A percentile compares a stretch with the other conserved stretches of the same genome.
These are phyloP conservation scores for Bradynema listronoti DNA, from an alignment of 1,140 invertebrate species.

Conservation along the genomic window DNA sequence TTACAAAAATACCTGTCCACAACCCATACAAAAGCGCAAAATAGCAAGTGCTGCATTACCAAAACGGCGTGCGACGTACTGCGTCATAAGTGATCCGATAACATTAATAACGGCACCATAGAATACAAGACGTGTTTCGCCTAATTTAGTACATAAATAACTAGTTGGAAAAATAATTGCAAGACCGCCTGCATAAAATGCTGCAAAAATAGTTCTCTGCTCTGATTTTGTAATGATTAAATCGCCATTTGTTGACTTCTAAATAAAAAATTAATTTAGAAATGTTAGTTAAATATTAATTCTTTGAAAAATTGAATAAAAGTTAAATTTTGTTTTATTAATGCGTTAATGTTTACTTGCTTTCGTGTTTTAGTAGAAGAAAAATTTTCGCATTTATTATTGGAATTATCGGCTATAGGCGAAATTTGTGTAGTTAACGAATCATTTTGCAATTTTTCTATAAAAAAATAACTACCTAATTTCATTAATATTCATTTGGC, in stretches of 20 bases:
- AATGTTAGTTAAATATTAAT: neutral
- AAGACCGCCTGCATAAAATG: conserved; percentile 55
- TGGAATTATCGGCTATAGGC: neutral
- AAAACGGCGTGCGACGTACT: conserved; percentile 37
- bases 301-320: no score
- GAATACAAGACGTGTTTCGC: conserved; percentile 40
- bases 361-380: no score
- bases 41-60: conserved; percentile 21
- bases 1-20: conserved; percentile 49
- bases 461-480: neutral
- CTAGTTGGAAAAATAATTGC: conserved; percentile 38
- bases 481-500: no score
- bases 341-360: no score
- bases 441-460: neutral
- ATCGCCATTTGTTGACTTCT: conserved; percentile 27
- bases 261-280: conserved; percentile 8
- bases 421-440: neutral
- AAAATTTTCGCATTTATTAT: no score
- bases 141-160: conserved; percentile 46
- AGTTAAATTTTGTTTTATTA: no score
- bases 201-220: conserved; percentile 49
- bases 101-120: conserved; percentile 53
- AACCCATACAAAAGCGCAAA: conserved; percentile 51
- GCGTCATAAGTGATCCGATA: conserved; percentile 48
- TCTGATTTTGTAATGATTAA: conserved; percentile 44